Percentiles rank a stretch among this genome's conserved stretches.
These are phyloP conservation scores for Tragulus kanchil DNA, from an alignment of 2,113 vertebrate species.

Conservation along the genomic window DNA sequence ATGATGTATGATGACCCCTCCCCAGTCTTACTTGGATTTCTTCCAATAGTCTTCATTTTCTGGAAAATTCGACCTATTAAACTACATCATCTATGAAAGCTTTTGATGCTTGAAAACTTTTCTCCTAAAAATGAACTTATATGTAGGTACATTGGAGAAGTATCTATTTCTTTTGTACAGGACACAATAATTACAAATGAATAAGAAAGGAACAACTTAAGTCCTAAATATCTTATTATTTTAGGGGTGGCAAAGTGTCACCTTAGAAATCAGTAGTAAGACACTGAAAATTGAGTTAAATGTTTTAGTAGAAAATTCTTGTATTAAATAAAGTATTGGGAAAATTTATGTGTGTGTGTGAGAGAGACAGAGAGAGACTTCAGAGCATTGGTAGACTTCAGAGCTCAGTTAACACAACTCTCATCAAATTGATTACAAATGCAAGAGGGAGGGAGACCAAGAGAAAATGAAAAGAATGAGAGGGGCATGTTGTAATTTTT, in stretches of 20 bases:
- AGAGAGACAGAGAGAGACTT: background rate
- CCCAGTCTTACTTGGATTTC: constrained; percentile 7
- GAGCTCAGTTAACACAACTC: background rate
- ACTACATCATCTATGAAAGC: background rate
- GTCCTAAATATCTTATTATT: background rate
- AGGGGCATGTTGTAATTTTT: background rate
- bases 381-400: background rate
- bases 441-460: background rate
- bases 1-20: background rate
- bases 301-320: background rate
- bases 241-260: background rate
- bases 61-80: background rate
- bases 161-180: background rate
- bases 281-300: background rate
- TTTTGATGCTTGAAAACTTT: background rate
- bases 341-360: background rate
- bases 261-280: background rate
- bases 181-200: background rate
- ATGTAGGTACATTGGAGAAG: background rate
- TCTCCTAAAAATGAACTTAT: background rate
- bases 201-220: background rate
- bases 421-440: background rate
- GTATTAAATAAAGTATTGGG: background rate
- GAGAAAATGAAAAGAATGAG: background rate
- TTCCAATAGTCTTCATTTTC: constrained; percentile 53